Evolutionary conservation across 2,113 vertebrate species (phyloP), one percentile per base, ranked within the genome.

Genomic region (Fregata magnificens): DNA sequence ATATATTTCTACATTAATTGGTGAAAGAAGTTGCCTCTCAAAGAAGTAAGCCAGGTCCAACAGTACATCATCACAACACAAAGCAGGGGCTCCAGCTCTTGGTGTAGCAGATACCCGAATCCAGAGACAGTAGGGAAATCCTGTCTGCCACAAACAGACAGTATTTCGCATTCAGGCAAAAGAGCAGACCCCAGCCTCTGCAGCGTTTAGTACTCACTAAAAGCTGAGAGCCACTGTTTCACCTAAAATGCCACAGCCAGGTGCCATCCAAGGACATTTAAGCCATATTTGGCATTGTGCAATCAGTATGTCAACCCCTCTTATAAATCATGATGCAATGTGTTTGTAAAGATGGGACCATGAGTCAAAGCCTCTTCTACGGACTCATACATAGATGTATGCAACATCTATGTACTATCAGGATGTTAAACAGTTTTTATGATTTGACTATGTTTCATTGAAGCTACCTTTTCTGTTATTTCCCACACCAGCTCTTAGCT

Each of bases 21-120:
- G 40, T 12, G 20, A 84, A 81, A 92, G 52, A 76, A 70, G 36
- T 7, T 85, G 65, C 19, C 24, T 71, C 52, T 45, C 73, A 36
- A 25, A 84, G 28, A 29, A 59, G 20, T 5, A 59, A 90, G 15
- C 26, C 58, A 47, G 67, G 21, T 36, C 16, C 66, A 58, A 63
- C 32, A 29, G 36, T 3, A 40, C 16, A 45, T 26, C 32, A 62
- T 1, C 0, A 0, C 38, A 32, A 44, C 4, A 18, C 52, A 65
- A 81, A 81, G 69, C 22, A 2, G 9, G 4, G n/a, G 22, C 38
- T 50, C 47, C 44, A 59, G 62, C 24, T 58, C 61, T 47, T 34
- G 5, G 16, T 25, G 28, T 7, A 80, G 58, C 62, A 80, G 25
- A 36, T 11, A n/a, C 15, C n/a, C 10, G 7, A 86, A 89, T 14